Percentiles rank a stretch among this genome's conserved stretches.
These are phyloP conservation scores for Macaca nemestrina DNA, from an alignment of 2,113 vertebrate species.

Conservation along the genomic window DNA sequence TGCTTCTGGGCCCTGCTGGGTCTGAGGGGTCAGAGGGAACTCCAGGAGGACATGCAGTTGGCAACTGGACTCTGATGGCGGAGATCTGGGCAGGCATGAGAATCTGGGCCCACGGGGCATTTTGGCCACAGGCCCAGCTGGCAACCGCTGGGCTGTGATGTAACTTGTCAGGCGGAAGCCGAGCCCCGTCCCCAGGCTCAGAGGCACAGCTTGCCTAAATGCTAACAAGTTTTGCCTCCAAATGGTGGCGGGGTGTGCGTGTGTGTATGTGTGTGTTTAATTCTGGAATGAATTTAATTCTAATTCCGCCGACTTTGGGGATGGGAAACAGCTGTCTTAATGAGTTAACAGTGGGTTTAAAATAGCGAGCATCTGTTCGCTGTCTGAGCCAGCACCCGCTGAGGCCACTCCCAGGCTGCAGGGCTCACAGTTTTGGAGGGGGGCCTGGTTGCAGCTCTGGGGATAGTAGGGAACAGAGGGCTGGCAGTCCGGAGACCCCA, in stretches of 20 bases:
- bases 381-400: slow-evolving; percentile 61
- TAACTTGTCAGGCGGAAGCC: background rate
- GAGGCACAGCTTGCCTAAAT: slow-evolving; percentile 41
- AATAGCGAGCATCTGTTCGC: slow-evolving; percentile 78
- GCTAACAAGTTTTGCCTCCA: slow-evolving; percentile 74
- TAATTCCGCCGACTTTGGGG: slow-evolving; percentile 81
- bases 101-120: rapidly evolving
- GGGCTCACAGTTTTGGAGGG: background rate
- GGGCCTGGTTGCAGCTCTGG: background rate
- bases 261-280: slow-evolving; percentile 62
- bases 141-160: background rate
- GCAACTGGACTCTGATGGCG: background rate
- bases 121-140: background rate
- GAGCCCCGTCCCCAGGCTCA: background rate
- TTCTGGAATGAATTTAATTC: slow-evolving; percentile 82
- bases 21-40: background rate
- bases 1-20: background rate
- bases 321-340: slow-evolving; percentile 82
- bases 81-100: background rate
- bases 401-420: background rate
- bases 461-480: background rate
- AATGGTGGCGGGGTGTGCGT: slow-evolving; percentile 50
- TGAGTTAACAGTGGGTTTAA: slow-evolving; percentile 81
- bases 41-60: rapidly evolving
- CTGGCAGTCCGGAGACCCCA: background rate